Evolutionary conservation across 2,113 vertebrate genomes (phyloP).

Genomic region (Ardeotis arabs): DNA sequence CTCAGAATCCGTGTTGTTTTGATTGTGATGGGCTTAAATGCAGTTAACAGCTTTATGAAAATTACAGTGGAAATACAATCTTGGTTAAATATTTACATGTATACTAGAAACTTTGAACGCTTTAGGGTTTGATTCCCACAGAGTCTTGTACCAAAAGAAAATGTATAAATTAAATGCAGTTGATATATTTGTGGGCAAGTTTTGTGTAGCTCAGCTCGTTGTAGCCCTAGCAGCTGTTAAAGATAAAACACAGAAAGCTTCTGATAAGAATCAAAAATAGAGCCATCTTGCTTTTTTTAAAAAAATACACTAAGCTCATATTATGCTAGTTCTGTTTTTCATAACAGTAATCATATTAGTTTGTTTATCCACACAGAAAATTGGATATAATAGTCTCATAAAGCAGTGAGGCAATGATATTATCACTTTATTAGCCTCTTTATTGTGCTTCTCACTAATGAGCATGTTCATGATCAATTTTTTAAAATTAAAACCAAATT

Average conservation of each 20-base stretch:
- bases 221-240: not conserved
- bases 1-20: not conserved
- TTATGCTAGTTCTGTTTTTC: conserved; percentile 15
- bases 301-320: not conserved
- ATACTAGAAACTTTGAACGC: not conserved
- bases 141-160: not conserved
- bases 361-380: conserved; percentile 50
- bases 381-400: conserved; percentile 39
- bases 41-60: not conserved
- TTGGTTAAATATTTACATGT: not conserved
- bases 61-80: not conserved
- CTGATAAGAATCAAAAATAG: not conserved
- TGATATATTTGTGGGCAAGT: not conserved
- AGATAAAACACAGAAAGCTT: not conserved
- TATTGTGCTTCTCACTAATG: conserved; percentile 5
- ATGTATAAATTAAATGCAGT: not conserved
- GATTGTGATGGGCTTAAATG: not conserved
- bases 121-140: not conserved
- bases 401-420: conserved; percentile 42
- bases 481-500: conserved; percentile 4
- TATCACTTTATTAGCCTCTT: conserved; percentile 47
- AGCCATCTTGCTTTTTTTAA: not conserved
- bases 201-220: not conserved
- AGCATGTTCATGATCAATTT: conserved; percentile 1
- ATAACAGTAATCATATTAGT: conserved; percentile 32